A percentile compares a stretch with the other conserved stretches of the same genome.
Evolutionary conservation across 2,797 vertebrate genomes (phyloP).

Genomic region (Balearica regulorum): DNA sequence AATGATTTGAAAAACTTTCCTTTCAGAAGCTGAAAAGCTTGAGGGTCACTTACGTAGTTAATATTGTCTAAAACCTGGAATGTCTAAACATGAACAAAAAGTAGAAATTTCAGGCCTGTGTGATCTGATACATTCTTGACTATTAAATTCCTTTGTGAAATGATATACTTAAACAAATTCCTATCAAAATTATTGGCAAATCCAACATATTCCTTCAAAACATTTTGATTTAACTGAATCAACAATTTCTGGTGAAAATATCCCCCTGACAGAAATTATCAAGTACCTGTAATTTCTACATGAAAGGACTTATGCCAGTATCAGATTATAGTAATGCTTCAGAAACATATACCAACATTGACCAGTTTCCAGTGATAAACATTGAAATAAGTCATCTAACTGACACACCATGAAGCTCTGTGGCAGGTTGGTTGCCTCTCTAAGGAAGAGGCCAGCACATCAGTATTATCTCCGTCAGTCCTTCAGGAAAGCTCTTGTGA

Average conservation of each 20-base stretch:
- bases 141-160: neutral
- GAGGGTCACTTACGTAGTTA: neutral
- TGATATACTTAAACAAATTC: neutral
- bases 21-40: neutral
- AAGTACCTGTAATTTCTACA: fast-evolving
- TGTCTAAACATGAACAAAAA: neutral
- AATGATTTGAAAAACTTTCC: neutral
- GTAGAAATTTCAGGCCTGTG: neutral
- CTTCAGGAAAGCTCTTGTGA: neutral
- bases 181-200: neutral
- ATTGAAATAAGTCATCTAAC: neutral
- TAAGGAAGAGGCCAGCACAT: neutral
- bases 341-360: neutral
- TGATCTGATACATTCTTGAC: neutral
- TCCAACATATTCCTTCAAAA: neutral
- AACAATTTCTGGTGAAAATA: neutral
- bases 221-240: neutral
- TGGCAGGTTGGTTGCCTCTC: fast-evolving
- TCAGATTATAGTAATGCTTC: neutral
- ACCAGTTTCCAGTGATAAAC: neutral
- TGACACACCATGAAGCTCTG: neutral
- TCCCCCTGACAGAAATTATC: neutral
- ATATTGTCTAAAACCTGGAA: neutral
- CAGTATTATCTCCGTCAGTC: neutral
- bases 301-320: neutral